Base-by-base conservation (phyloP, 92 coral and sea anemone species). In the Siderastrea radians region DNA sequence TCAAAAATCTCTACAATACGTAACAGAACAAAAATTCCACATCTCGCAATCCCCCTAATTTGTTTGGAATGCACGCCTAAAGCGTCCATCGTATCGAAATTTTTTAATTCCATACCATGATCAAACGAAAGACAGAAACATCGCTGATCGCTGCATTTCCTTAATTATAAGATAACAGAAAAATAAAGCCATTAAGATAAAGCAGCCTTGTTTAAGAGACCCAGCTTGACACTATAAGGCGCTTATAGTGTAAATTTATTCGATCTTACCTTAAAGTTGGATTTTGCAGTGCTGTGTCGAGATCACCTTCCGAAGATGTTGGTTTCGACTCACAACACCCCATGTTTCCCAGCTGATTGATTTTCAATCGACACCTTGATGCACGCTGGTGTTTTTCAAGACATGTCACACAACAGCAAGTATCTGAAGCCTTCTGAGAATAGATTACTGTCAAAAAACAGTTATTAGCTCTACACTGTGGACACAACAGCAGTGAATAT, bases 241-340 rank as follows among this genome's bases (percentile, higher is more conserved):
- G 3, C 43, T 11, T 15, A 17, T 8, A 19, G 3, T 3, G 46
- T n/a, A 49, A 12, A 17, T 10, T 54, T 7, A 1, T 14, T 44
- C 63, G 8, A 46, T 54, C 68, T 43, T 90, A 88, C 95, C 98
- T 90, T 74, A 85, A 68, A 9, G 84, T 76, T 79, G 49, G 75
- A 80, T 78, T 85, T 81, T 70, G 71, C 79, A 80, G 91, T 74
- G 81, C 90, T 55, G 82, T 77, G 49, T 70, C 87, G 69, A 58
- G 77, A 71, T 69, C 64, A n/a, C 52, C 91, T 71, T 67, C 88
- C 91, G 54, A 86, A 84, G 74, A 86, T 81, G 14, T 77, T 71
- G 44, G 96, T 78, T 91, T 95, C 53, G 94, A 86, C 2, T 79
- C 95, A 84, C 98, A 95, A 68, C 98, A 95, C 7, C 96, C 98